Evolutionary conservation across 2,113 vertebrate species (phyloP).

Genomic region (Stomatorhinus ivindoensis): DNA sequence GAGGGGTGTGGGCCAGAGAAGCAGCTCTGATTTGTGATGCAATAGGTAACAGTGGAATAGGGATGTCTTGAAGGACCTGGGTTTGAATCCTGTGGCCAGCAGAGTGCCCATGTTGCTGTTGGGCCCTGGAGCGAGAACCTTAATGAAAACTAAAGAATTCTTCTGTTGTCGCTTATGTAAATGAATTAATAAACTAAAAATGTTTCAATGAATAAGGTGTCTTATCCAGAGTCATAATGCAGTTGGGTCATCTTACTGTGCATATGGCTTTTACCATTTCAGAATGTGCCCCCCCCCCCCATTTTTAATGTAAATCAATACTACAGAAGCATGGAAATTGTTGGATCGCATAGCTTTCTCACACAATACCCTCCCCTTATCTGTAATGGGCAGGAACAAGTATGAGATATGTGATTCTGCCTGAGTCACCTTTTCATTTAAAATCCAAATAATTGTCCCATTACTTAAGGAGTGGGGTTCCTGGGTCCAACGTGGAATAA

Average conservation of each 20-base stretch:
- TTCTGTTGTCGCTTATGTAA: not conserved
- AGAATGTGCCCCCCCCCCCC: not conserved
- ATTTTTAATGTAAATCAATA: not conserved
- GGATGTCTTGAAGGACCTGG: not conserved
- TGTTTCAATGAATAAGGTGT: not conserved
- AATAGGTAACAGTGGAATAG: not conserved
- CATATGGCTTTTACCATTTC: not conserved
- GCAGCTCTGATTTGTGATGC: not conserved
- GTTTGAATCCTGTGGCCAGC: not conserved
- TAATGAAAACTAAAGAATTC: not conserved
- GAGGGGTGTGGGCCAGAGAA: not conserved
- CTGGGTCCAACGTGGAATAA: not conserved
- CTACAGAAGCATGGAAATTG: not conserved
- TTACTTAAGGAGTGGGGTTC: not conserved
- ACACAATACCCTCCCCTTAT: not conserved
- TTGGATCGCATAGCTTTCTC: not conserved
- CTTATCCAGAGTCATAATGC: not conserved
- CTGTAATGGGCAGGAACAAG: not conserved
- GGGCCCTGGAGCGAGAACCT: not conserved
- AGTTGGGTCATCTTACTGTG: not conserved
- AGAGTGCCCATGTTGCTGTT: not conserved
- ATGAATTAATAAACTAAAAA: not conserved
- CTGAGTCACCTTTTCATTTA: not conserved
- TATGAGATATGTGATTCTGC: not conserved
- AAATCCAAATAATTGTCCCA: not conserved